A percentile compares a stretch with the other conserved stretches of the same genome.
These are phyloP conservation scores for Formica selysi DNA, from an alignment of 1,140 invertebrate species.

Conservation along the genomic window DNA sequence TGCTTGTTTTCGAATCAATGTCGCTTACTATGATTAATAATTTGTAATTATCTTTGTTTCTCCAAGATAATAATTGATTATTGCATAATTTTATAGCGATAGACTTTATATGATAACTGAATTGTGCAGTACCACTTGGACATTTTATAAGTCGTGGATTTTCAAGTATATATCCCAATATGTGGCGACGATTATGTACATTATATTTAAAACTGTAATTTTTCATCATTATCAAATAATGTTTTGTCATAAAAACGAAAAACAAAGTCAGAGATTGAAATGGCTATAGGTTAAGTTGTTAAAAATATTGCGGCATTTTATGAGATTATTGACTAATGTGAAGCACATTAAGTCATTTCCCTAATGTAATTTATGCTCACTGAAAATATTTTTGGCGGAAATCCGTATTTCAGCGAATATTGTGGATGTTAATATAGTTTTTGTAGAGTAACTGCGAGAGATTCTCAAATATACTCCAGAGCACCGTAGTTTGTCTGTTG, in stretches of 20 bases:
- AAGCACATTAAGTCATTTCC: not conserved
- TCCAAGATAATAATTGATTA: not conserved
- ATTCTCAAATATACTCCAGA: slow-evolving; percentile 55
- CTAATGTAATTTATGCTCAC: not conserved
- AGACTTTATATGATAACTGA: not conserved
- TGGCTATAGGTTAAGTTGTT: slow-evolving; percentile 46
- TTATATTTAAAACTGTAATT: not conserved
- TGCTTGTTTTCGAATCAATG: slow-evolving; percentile 53
- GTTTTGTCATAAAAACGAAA: slow-evolving; percentile 10
- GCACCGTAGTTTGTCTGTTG: slow-evolving; percentile 50
- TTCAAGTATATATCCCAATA: slow-evolving; percentile 12
- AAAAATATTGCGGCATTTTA: not conserved
- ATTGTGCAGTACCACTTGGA: not conserved
- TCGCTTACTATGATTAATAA: slow-evolving; percentile 3
- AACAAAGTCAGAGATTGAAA: not conserved
- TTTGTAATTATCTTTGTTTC: not conserved
- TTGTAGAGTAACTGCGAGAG: slow-evolving; percentile 26
- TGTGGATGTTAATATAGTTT: slow-evolving; percentile 20
- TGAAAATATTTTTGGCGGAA: not conserved
- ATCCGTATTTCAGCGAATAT: not conserved
- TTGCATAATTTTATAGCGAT: not conserved
- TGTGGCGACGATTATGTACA: slow-evolving; percentile 11
- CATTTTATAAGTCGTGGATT: not conserved
- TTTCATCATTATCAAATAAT: not conserved
- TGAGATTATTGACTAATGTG: slow-evolving; percentile 20